A percentile compares a stretch with the other conserved stretches of the same genome.
Conservation (phyloP, 2,113 vertebrate genomes). For the Bambusicola thoracicus region DNA sequence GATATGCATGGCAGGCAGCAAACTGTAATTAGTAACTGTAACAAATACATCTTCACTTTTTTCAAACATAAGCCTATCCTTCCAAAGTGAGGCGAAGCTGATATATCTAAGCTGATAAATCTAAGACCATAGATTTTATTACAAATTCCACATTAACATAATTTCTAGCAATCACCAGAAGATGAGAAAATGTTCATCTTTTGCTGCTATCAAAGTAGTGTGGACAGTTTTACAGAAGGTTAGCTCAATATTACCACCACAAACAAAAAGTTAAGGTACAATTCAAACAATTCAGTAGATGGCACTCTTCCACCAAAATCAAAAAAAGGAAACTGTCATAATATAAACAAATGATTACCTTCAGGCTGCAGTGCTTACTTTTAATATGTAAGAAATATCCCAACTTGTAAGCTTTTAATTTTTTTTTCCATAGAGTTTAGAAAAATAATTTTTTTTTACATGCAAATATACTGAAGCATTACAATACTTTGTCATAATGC, state of each 20-base stretch:
- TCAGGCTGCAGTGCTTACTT: background rate
- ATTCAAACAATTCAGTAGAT: conserved; percentile 34
- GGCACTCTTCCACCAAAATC: conserved; percentile 51
- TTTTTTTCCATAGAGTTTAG: background rate
- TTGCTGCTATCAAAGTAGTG: background rate
- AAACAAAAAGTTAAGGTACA: background rate
- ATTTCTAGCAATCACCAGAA: background rate
- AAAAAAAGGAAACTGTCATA: background rate
- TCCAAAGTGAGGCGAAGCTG: background rate
- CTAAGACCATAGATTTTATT: background rate
- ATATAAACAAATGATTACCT: background rate
- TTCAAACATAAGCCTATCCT: background rate
- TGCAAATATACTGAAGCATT: background rate
- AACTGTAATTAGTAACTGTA: background rate
- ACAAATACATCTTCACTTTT: background rate
- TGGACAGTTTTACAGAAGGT: background rate
- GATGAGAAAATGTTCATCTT: background rate
- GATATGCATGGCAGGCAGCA: background rate
- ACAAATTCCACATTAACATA: background rate
- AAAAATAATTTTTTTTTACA: background rate
- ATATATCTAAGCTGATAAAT: too few species aligned
- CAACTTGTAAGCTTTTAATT: too few species aligned
- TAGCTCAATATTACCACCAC: background rate
- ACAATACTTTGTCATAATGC: background rate
- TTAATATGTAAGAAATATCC: background rate